Evolutionary conservation across 2,113 vertebrate genomes (phyloP).

Genomic region (Serilophus lunatus): DNA sequence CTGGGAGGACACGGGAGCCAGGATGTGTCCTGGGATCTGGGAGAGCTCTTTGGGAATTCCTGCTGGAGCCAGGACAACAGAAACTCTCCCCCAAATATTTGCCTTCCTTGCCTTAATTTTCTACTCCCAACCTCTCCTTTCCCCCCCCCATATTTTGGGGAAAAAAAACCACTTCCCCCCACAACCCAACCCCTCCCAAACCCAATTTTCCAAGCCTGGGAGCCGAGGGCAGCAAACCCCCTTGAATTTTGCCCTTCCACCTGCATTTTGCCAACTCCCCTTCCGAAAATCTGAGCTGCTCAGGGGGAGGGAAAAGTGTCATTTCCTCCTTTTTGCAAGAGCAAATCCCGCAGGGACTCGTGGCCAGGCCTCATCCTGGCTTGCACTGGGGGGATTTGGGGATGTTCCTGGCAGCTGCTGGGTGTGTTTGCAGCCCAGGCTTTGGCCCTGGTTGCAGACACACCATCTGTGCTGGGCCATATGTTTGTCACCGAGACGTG

Average conservation of each 20-base stretch:
- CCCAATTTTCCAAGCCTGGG: not conserved
- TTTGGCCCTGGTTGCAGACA: not conserved
- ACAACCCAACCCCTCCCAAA: not conserved
- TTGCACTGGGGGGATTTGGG: not conserved
- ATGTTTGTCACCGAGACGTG: not conserved
- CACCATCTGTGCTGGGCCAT: not conserved
- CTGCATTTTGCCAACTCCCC: not conserved
- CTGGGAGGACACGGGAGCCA: rapidly evolving
- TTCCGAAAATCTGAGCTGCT: rapidly evolving
- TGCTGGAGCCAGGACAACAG: not conserved
- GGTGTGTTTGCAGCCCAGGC: not conserved
- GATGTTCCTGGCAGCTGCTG: not conserved
- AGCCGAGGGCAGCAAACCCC: not conserved
- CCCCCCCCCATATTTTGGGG: not conserved
- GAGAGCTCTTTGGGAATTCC: not conserved
- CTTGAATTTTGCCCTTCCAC: not conserved
- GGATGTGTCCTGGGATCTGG: not conserved
- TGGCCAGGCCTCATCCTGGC: not conserved
- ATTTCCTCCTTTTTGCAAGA: not conserved
- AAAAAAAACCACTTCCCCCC: too few species aligned
- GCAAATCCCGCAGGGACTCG: not conserved
- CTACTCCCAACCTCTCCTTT: not conserved
- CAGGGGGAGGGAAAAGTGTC: rapidly evolving
- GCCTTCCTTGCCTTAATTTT: not conserved
- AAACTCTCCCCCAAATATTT: rapidly evolving